Evolutionary conservation across 2,113 vertebrate species (phyloP), one percentile per base, ranked within the genome.

Genomic region (Meriones unguiculatus): DNA sequence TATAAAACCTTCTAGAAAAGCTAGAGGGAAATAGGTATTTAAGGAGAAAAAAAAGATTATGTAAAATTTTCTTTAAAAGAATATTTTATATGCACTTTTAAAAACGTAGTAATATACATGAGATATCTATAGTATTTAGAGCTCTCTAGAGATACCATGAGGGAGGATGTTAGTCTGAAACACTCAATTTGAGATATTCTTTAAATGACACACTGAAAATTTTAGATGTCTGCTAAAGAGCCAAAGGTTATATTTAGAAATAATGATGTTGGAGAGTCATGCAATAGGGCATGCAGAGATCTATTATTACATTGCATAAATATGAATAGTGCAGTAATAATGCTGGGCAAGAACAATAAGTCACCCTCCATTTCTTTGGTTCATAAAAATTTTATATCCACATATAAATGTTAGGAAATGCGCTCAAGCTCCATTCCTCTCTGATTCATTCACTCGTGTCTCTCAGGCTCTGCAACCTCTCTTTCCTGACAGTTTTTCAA

Each of bases 401-500:
- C 35, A n/a, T 70, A 52, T 69, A 87, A 92, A 88, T 15, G 50
- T 90, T 90, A 88, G 81, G 15, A 81, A 85, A 90, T 46, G 54
- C 41, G 5, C n/a, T 78, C 28, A 69, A 41, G n/a, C 10, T 62
- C 91, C 11, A 15, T 88, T 87, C 13, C 41, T 89, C 75, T 81
- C 81, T 85, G 89, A 72, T 54, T 97, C 65, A 76, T 18, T 46
- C 15, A 46, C 67, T 97, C 38, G 32, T 7, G 22, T 76, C 87
- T 88, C 88, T 93, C 7, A 46, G 75, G 90, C 87, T 76, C 70
- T 96, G 89, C 59, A 97, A 38, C 12, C 20, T 90, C 72, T 95
- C 59, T 92, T 84, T 85, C 80, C 75, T 91, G 88, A 94, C 20
- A 90, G 59, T 76, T 90, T 94, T 89, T 90, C 90, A 95, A 96